These are phyloP conservation scores for Trachemys scripta DNA, from an alignment of 2,113 vertebrate species.

Conservation along the genomic window DNA sequence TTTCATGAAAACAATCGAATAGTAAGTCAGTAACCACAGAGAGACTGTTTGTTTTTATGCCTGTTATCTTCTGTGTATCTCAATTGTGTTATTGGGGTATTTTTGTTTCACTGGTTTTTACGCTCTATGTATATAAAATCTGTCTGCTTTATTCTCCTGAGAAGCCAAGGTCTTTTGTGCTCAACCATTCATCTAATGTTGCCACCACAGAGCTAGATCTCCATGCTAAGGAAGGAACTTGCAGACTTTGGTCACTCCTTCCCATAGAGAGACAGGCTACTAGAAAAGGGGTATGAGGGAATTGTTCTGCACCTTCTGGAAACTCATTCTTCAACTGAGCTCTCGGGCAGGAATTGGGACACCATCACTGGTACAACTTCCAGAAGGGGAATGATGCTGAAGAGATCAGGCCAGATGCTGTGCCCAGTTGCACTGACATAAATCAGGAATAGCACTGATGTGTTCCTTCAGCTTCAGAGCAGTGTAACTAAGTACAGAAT, in stretches of 20 bases:
- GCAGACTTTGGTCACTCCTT: not conserved
- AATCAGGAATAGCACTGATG: not conserved
- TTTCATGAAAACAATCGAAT: not conserved
- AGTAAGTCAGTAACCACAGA: not conserved
- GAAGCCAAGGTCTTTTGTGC: not conserved
- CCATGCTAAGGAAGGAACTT: not conserved
- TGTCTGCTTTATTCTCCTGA: not conserved
- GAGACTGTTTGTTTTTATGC: not conserved
- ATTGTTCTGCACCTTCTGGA: not conserved
- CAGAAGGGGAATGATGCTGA: not conserved
- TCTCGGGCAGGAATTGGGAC: not conserved
- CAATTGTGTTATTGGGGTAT: not conserved
- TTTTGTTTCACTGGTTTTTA: constrained; percentile 15
- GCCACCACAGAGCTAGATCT: not conserved
- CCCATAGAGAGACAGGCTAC: not conserved
- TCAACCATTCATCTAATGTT: not conserved
- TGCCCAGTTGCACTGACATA: not conserved
- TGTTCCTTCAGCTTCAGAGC: not conserved
- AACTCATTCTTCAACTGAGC: not conserved
- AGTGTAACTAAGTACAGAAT: not conserved
- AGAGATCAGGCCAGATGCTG: not conserved
- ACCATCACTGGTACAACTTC: not conserved
- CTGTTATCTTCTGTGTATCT: not conserved
- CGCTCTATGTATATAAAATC: not conserved
- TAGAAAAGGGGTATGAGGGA: not conserved